These are phyloP conservation scores for Notarius quadriscutis DNA, from an alignment of 2,113 vertebrate genomes.

Conservation along the genomic window DNA sequence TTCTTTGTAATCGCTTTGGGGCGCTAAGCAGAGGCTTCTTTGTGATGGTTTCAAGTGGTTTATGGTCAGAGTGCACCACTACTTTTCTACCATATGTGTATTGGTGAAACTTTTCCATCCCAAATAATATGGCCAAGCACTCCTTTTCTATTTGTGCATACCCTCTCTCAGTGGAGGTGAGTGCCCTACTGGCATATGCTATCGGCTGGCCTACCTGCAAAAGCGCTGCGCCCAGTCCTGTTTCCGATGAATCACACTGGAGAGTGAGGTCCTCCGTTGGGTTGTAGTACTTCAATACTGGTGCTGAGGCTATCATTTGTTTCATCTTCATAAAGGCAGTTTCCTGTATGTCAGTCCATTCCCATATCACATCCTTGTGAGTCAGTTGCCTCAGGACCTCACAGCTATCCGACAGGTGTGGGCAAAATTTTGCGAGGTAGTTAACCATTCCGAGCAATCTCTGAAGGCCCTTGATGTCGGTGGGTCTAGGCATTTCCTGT, in stretches of 20 bases:
- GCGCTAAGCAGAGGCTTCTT: neutral
- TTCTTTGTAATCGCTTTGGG: slow-evolving; percentile 25
- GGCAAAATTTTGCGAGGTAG: neutral
- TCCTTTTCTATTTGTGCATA: no score
- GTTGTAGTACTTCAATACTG: slow-evolving; percentile 18
- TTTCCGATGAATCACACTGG: slow-evolving; percentile 16
- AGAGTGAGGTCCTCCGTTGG: slow-evolving; percentile 5
- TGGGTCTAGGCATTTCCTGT: slow-evolving; percentile 20
- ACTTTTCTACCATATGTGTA: slow-evolving; percentile 41
- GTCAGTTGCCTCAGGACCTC: slow-evolving; percentile 21
- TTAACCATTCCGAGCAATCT: slow-evolving; percentile 24
- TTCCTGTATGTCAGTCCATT: slow-evolving; percentile 18
- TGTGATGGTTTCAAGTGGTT: neutral
- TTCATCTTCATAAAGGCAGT: slow-evolving; percentile 7
- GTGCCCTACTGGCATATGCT: slow-evolving; percentile 13
- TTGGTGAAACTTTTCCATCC: no score
- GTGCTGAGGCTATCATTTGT: neutral
- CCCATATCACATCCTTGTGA: slow-evolving; percentile 22
- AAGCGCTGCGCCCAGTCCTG: slow-evolving; percentile 17
- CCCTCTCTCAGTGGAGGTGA: slow-evolving; percentile 34
- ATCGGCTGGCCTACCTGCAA: neutral
- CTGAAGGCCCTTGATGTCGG: slow-evolving; percentile 24
- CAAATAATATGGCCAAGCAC: no score
- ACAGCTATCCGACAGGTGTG: slow-evolving; percentile 32
- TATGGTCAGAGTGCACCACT: slow-evolving; percentile 46